Evolutionary conservation across 2,113 vertebrate genomes (phyloP).

Genomic region (Galemys pyrenaicus): DNA sequence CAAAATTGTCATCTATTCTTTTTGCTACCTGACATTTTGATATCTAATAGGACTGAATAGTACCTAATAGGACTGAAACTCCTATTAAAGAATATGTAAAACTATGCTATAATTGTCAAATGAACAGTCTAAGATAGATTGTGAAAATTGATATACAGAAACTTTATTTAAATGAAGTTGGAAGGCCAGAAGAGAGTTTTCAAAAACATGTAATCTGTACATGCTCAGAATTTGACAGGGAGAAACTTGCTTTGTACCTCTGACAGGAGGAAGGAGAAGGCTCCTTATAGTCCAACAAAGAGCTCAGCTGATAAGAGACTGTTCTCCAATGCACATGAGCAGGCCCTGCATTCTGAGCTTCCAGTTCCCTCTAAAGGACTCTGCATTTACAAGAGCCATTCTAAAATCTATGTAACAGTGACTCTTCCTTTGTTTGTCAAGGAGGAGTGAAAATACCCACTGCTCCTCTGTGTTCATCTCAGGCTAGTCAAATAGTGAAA

Average conservation of each 20-base stretch:
- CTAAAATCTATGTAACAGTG: not conserved
- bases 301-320: not conserved
- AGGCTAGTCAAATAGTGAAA: not conserved
- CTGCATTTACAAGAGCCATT: not conserved
- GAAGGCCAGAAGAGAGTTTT: not conserved
- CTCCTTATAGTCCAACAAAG: no score
- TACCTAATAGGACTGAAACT: not conserved
- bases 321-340: not conserved
- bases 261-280: not conserved
- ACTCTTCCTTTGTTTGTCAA: not conserved
- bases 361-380: not conserved
- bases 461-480: not conserved
- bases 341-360: not conserved
- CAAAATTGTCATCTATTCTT: not conserved
- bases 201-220: not conserved
- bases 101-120: not conserved
- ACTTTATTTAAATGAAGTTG: not conserved
- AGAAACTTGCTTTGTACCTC: not conserved
- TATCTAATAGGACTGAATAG: no score
- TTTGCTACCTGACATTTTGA: not conserved
- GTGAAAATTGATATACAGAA: not conserved
- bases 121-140: not conserved
- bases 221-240: not conserved
- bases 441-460: not conserved
- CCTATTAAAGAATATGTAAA: not conserved